These are phyloP conservation scores for Brenthis daphne DNA, from an alignment of 2,888 invertebrate genomes.

Conservation along the genomic window DNA sequence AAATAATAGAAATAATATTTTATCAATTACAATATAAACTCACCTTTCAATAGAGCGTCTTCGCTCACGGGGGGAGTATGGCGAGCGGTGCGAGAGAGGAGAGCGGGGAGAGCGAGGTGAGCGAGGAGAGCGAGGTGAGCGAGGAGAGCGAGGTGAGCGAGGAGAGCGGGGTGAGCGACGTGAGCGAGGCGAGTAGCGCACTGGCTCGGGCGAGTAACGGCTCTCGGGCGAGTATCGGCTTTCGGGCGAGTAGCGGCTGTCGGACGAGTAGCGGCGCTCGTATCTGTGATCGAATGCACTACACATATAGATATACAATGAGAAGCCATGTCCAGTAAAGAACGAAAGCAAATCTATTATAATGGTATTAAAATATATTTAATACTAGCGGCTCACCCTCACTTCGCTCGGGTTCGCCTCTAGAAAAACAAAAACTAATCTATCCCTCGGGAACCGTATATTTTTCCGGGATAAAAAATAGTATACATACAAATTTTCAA, in stretches of 20 bases:
- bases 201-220: slow-evolving; percentile 66
- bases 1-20: neutral
- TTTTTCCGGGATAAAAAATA: no score
- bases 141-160: slow-evolving; percentile 42
- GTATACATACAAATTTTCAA: no score
- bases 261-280: slow-evolving; percentile 69
- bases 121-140: slow-evolving; percentile 55
- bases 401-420: no score
- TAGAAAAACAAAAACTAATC: no score
- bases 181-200: slow-evolving; percentile 76
- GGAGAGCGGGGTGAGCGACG: slow-evolving; percentile 60
- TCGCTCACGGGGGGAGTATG: slow-evolving; percentile 58
- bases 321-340: no score
- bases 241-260: slow-evolving; percentile 65
- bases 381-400: no score
- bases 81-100: slow-evolving; percentile 52
- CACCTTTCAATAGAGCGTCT: slow-evolving; percentile 63
- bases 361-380: no score
- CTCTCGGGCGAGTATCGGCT: slow-evolving; percentile 71
- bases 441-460: no score
- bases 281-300: slow-evolving; percentile 31
- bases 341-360: no score
- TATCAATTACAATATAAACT: neutral
- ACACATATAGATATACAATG: no score
- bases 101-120: slow-evolving; percentile 68